Evolutionary conservation across 1,140 invertebrate species (phyloP).

Genomic region (Bemisia tabaci): DNA sequence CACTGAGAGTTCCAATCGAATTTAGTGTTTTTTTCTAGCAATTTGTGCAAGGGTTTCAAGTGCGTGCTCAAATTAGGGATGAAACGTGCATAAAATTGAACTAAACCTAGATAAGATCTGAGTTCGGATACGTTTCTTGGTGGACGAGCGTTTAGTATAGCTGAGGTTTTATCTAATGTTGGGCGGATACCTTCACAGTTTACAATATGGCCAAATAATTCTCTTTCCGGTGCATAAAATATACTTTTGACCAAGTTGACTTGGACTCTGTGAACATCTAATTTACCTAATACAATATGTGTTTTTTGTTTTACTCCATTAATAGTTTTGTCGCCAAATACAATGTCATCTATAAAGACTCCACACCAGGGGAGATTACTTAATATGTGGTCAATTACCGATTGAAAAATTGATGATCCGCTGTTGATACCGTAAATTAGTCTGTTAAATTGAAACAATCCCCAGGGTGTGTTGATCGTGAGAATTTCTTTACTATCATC

Average conservation of each 20-base stretch:
- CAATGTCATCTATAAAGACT: too few species aligned
- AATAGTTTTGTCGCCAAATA: too few species aligned
- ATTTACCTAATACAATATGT: too few species aligned
- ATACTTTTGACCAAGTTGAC: too few species aligned
- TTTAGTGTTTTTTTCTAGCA: conserved; percentile 17
- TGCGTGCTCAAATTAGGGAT: conserved; percentile 19
- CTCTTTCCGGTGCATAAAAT: too few species aligned
- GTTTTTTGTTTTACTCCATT: too few species aligned
- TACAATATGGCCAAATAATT: conserved; percentile 29
- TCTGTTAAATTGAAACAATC: conserved; percentile 23
- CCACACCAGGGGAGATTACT: too few species aligned
- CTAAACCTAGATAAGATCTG: conserved; percentile 26
- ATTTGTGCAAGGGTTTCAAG: conserved; percentile 22
- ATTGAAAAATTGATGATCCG: too few species aligned
- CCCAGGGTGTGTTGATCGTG: conserved; percentile 25
- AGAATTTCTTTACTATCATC: conserved; percentile 23
- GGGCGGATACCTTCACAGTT: conserved; percentile 24
- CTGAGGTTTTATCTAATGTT: conserved; percentile 27
- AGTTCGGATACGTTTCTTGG: conserved; percentile 28
- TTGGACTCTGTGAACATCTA: too few species aligned
- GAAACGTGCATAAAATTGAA: conserved; percentile 29
- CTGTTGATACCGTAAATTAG: conserved; percentile 27
- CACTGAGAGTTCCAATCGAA: conserved; percentile 17
- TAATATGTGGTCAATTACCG: too few species aligned
- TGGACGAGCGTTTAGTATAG: conserved; percentile 25